Evolutionary conservation across 2,113 vertebrate species (phyloP).

Genomic region (Anolis carolinensis): DNA sequence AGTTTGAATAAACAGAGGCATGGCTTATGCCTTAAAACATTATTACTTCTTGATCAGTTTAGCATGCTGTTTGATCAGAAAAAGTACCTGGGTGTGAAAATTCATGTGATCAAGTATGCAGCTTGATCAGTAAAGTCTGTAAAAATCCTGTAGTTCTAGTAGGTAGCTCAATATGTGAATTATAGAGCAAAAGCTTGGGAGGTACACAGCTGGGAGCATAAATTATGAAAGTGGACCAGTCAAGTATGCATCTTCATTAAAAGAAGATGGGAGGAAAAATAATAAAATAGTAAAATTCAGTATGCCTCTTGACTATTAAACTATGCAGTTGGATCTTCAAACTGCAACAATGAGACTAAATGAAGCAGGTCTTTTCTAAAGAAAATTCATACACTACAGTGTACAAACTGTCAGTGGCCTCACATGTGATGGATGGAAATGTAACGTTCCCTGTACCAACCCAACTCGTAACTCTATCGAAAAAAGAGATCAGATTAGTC

Average conservation of each 20-base stretch:
- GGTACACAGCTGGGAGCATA: slow-evolving; percentile 29
- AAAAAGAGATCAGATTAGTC: no score
- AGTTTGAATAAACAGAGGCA: neutral
- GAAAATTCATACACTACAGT: neutral
- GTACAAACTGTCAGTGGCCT: neutral
- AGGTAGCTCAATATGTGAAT: slow-evolving; percentile 38
- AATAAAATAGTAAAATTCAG: slow-evolving; percentile 26
- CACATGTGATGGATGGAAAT: neutral
- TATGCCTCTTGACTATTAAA: slow-evolving; percentile 20
- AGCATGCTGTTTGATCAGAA: slow-evolving; percentile 37
- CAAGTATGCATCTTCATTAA: slow-evolving; percentile 51
- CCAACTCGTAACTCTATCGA: no score
- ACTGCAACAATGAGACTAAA: slow-evolving; percentile 9
- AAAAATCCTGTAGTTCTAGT: slow-evolving; percentile 23
- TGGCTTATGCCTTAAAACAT: neutral
- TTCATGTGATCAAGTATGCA: slow-evolving; percentile 38
- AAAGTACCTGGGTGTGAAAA: slow-evolving; percentile 35
- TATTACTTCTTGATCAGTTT: slow-evolving; percentile 25
- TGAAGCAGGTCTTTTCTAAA: neutral
- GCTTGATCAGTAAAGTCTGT: slow-evolving; percentile 32
- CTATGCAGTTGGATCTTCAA: slow-evolving; percentile 9
- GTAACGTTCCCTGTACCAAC: no score
- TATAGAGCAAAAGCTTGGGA: slow-evolving; percentile 34
- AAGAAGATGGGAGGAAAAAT: slow-evolving; percentile 14
- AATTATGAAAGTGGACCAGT: slow-evolving; percentile 56